Base-by-base conservation (phyloP, 2,113 vertebrate genomes). In the Stigmatopora nigra region DNA sequence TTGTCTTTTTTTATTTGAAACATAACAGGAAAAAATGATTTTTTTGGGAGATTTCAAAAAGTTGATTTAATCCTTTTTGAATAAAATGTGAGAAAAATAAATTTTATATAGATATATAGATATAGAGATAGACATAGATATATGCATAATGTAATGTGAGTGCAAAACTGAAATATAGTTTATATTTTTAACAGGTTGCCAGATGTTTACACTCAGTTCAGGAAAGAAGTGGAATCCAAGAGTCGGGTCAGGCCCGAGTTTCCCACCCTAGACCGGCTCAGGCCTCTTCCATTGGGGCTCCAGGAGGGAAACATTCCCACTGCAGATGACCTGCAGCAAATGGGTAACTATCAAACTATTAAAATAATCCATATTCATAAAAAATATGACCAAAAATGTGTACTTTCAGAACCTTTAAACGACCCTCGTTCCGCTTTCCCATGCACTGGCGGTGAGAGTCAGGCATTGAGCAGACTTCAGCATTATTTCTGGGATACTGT, bases 401-500 rank as follows among this genome's bases (percentile, higher is more conserved):
- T 25, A 19, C 7, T 55, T 25, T 22, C 71, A 94, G 92, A 92
- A 70, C 67, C 88, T 0, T 31, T 63, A 72, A 53, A 59, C 22
- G 92, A 94, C 71, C 86, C 89, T 46, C 82, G 87, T 58, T 91
- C 90, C 19, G 91, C 92, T 9, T 92, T 94, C 62, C 90, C 91
- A 31, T 93, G 88, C 66, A 80, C 71, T 0, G 92, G 92, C 49
- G 93, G 92, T 68, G 92, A 93, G 76, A 92, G 78, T 55, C 88
- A 90, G n/a, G 91, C 89, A 63, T 80, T 93, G 62, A 85, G 77
- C 74, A 85, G 92, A 66, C 76, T 93, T 19, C 85, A 92, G 36
- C 90, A 92, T 83, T 93, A 92, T 71, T 92, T 93, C 15, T 93
- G 92, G 92, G 92, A 93, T 49, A 92, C 85, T 47, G 92, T 93